Evolutionary conservation across 2,888 invertebrate genomes (phyloP).

Genomic region (Poecilobothrus nobilitatus): DNA sequence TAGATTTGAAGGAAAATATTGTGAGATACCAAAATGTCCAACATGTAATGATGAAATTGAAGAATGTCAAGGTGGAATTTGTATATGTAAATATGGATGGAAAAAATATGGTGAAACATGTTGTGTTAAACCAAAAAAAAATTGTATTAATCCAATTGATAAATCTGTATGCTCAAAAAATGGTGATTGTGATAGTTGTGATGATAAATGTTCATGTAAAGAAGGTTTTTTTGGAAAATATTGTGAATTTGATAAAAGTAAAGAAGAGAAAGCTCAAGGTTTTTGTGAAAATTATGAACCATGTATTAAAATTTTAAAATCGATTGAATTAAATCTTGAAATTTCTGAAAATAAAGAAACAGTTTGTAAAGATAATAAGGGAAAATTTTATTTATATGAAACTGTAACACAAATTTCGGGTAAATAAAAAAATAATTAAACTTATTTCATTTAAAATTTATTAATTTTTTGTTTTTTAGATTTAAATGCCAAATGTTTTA

Average conservation of each 20-base stretch:
- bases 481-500: conserved; percentile 30
- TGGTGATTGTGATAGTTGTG: conserved; percentile 62
- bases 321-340: conserved; percentile 28
- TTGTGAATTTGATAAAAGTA: conserved; percentile 33
- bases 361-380: conserved; percentile 31
- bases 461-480: conserved; percentile 21
- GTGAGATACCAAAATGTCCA: conserved; percentile 54
- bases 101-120: conserved; percentile 47
- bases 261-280: conserved; percentile 34
- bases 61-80: conserved; percentile 65
- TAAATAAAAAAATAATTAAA: conserved; percentile 14
- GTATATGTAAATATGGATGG: conserved; percentile 57
- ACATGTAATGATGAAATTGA: conserved; percentile 59
- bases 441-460: too few relatives aligned
- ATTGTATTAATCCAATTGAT: conserved; percentile 49
- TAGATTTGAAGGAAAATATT: conserved; percentile 52
- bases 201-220: conserved; percentile 45
- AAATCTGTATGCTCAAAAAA: conserved; percentile 57
- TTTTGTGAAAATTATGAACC: conserved; percentile 39
- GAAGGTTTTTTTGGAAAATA: conserved; percentile 33
- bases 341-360: conserved; percentile 31
- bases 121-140: conserved; percentile 46
- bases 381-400: conserved; percentile 29
- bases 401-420: conserved; percentile 31
- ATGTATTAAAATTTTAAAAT: conserved; percentile 38